Conservation (phyloP, 2,888 invertebrate genomes). For the Druceiella hillmani region DNA sequence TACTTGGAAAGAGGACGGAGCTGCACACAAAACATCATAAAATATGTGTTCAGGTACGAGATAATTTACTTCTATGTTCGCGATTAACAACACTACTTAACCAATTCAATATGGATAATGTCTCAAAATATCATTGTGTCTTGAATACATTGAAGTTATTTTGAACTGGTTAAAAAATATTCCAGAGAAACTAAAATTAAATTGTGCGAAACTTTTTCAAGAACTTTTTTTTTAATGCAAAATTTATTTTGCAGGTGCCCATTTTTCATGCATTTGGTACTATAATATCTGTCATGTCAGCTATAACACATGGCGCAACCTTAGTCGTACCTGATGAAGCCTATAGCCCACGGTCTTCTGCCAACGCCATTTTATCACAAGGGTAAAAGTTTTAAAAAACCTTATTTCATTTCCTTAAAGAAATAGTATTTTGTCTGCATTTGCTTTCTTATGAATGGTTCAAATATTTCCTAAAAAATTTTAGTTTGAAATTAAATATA, state of each 20-base stretch:
- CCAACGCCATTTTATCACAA: conserved; percentile 63
- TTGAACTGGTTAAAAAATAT: too few species aligned
- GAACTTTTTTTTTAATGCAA: too few species aligned
- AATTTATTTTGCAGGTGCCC: conserved; percentile 53
- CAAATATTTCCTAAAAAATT: conserved; percentile 15
- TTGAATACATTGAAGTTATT: too few species aligned
- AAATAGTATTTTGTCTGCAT: too few species aligned
- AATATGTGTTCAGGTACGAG: conserved; percentile 55
- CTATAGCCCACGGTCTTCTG: conserved; percentile 57
- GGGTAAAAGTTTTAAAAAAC: conserved; percentile 49
- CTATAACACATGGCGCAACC: conserved; percentile 57
- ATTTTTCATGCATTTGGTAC: conserved; percentile 84
- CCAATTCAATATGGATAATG: too few species aligned
- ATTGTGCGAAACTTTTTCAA: too few species aligned
- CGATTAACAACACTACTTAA: too few species aligned
- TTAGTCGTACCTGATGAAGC: conserved; percentile 55
- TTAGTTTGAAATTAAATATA: neutral
- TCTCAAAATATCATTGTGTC: too few species aligned
- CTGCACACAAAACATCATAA: conserved; percentile 44
- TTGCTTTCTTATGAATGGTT: too few species aligned
- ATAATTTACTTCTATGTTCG: neutral
- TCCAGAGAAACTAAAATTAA: too few species aligned
- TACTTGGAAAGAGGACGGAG: conserved; percentile 52
- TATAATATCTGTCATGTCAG: conserved; percentile 54
- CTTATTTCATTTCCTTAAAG: too few species aligned